These are phyloP conservation scores for Pyrgilauda ruficollis DNA, from an alignment of 2,113 vertebrate species.

Conservation along the genomic window DNA sequence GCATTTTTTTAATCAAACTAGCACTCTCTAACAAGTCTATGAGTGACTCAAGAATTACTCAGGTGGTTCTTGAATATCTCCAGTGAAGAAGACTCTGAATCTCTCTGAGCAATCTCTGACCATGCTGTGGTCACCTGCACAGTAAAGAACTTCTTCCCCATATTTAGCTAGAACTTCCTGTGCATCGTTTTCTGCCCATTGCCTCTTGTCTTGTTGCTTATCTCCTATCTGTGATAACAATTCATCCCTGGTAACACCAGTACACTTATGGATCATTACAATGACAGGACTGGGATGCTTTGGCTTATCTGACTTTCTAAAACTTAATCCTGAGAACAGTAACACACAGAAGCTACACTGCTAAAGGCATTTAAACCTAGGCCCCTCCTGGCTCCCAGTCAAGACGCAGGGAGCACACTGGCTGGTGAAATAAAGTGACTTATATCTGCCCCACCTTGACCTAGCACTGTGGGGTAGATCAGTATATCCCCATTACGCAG, in stretches of 20 bases:
- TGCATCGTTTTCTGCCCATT: background rate
- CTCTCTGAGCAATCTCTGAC: background rate
- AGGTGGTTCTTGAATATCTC: background rate
- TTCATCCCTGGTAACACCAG: background rate
- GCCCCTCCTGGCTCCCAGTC: background rate
- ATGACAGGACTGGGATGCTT: background rate
- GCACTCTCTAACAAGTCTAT: background rate
- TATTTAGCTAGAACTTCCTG: background rate
- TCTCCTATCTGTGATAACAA: background rate
- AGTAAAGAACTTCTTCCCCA: background rate
- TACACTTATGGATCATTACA: background rate
- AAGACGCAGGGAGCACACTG: background rate
- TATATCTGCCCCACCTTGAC: background rate
- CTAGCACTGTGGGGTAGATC: background rate
- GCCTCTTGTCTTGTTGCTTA: background rate
- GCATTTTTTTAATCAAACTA: background rate
- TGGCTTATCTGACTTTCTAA: background rate
- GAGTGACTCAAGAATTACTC: background rate
- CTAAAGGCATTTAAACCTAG: background rate
- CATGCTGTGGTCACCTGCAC: background rate
- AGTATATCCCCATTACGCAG: fast-evolving
- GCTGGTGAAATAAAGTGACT: background rate
- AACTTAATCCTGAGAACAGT: background rate
- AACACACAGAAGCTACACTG: background rate
- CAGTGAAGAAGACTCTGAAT: background rate